Base-by-base conservation (phyloP, 2,888 invertebrate species). In the Epiperipatus broadwayi region DNA sequence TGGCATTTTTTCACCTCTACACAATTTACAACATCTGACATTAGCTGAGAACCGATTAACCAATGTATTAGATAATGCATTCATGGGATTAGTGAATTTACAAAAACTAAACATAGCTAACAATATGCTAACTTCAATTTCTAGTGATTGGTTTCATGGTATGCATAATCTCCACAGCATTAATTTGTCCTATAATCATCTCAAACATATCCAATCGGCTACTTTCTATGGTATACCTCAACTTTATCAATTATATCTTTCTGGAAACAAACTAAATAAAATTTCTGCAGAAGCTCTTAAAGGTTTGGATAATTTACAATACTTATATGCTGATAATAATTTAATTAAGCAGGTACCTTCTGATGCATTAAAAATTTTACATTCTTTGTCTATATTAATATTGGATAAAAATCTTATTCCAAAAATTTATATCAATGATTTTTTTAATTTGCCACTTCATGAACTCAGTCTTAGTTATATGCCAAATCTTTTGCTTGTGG, bases 131-230 rank as follows among this genome's bases (percentile, higher is more conserved):
- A 48, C 47, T 8, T 48, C 52, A 10, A 43, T 62, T n/a, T 52
- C 54, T 30, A 48, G 50, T 16, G 53, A 55, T 21, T 59, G 59
- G 59, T 59, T 63, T 43, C 42, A 50, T n/a, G 52, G 53, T 18
- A 51, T 62, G 38, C 43, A 47, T 3, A 50, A 49, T 8, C 46
- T 62, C 10, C 35, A 46, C 4, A 44, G 46, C 34, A 50, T 61
- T 2, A 49, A 52, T 30, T 42, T 60, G 3, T 50, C 54, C 14
- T 45, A 52, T 40, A 61, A 61, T 46, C 43, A 48, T 20, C 48
- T 60, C 16, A 49, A 52, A 15, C 48, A 47, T 30, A 46, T 59
- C 3, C 47, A 48, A 34, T 46, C 46, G 5, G 48, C 48, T 4
- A 49, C 50, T 25, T 55, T 59, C 40, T 42, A 49, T 3, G 44